Conservation (phyloP, 2,888 invertebrate genomes). For the Platynereis dumerilii region DNA sequence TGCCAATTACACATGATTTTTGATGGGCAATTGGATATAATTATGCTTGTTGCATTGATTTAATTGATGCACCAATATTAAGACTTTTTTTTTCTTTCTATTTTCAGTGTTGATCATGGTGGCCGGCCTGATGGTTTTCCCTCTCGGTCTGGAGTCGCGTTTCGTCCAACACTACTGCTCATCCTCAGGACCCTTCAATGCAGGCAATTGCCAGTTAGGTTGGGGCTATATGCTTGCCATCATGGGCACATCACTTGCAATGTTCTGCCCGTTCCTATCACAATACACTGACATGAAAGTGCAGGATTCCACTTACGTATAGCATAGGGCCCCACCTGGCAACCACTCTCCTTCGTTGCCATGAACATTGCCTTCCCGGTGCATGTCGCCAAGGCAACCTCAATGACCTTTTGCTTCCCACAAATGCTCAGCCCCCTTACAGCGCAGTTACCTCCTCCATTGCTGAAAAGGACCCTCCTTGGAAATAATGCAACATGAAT, state of each 20-base stretch:
- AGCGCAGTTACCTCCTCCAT: no score
- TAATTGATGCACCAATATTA: no score
- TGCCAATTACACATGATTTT: no score
- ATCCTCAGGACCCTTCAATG: slow-evolving; percentile 51
- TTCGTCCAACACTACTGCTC: slow-evolving; percentile 61
- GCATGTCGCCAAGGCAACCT: no score
- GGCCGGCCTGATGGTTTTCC: slow-evolving; percentile 62
- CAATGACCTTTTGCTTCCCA: no score
- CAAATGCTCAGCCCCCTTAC: no score
- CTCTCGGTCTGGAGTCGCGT: slow-evolving; percentile 62
- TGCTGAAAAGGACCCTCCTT: no score
- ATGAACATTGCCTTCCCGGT: background rate
- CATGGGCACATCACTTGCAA: slow-evolving; percentile 61
- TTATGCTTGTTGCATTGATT: no score
- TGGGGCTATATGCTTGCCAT: slow-evolving; percentile 65
- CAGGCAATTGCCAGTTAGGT: slow-evolving; percentile 62
- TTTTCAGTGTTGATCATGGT: slow-evolving; percentile 63
- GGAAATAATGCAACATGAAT: no score
- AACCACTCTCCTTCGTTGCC: background rate
- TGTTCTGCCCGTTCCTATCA: slow-evolving; percentile 64
- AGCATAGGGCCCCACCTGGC: slow-evolving; percentile 16
- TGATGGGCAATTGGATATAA: no score
- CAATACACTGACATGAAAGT: slow-evolving; percentile 44
- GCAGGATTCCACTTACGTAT: slow-evolving; percentile 24
- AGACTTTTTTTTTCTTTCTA: slow-evolving; percentile 24